phyloP scores from a whole-genome alignment of 2,113 vertebrate genomes.

The Nymphicus hollandicus region DNA sequence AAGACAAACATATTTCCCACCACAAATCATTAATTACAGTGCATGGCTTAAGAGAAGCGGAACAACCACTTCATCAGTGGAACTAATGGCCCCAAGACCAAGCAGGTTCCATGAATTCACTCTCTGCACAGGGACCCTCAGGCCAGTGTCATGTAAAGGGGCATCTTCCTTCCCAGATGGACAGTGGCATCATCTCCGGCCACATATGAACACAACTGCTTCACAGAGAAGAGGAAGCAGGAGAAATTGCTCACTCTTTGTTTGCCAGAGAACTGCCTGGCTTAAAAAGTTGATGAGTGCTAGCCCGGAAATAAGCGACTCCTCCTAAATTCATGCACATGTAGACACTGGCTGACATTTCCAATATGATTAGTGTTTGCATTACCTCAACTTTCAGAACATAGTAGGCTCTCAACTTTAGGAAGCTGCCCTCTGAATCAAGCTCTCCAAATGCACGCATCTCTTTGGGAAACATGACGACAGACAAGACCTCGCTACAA shows the following conservation, averaged over 20 bases:
- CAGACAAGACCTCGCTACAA: background rate
- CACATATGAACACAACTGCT: background rate
- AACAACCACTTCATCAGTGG: background rate
- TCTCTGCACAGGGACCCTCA: background rate
- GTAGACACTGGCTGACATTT: background rate
- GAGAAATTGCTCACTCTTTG: background rate
- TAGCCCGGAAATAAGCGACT: background rate
- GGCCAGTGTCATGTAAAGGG: background rate
- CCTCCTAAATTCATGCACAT: background rate
- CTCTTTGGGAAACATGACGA: background rate
- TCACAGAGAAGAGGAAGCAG: fast-evolving
- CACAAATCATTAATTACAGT: background rate
- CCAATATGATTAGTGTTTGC: background rate
- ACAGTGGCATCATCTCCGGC: background rate
- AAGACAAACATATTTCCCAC: background rate
- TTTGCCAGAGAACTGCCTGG: background rate
- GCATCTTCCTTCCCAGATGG: background rate
- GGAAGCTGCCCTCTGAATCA: background rate
- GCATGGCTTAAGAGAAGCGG: background rate
- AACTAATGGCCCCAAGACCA: background rate
- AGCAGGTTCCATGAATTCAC: background rate
- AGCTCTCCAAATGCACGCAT: background rate
- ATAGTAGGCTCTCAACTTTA: background rate
- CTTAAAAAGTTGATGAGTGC: background rate
- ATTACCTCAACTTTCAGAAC: background rate